These are phyloP conservation scores for Peromyscus melanophrys DNA, from an alignment of 2,797 vertebrate species.

Conservation along the genomic window DNA sequence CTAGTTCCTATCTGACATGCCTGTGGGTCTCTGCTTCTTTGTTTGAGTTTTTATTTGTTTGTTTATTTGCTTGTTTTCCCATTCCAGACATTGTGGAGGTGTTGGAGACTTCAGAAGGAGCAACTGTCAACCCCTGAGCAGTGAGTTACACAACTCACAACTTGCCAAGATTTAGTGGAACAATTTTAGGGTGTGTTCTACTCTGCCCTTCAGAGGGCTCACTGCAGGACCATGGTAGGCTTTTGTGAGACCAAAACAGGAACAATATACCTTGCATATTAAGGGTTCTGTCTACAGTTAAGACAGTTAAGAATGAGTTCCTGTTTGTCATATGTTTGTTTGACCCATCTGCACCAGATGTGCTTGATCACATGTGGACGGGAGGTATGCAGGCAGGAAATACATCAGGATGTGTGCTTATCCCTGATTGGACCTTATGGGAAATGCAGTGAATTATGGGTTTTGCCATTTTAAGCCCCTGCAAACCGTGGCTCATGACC, in stretches of 20 bases:
- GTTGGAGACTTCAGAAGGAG: not conserved
- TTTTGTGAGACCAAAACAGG: not conserved
- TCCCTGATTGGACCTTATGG: not conserved
- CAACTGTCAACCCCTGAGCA: not conserved
- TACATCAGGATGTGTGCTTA: not conserved
- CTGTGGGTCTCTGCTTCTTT: not conserved
- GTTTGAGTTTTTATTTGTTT: not conserved
- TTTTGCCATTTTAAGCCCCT: not conserved
- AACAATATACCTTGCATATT: not conserved
- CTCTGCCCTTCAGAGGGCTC: not conserved
- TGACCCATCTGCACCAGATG: not conserved
- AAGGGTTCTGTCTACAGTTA: not conserved
- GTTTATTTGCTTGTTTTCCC: not conserved
- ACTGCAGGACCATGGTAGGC: not conserved
- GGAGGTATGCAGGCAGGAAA: not conserved
- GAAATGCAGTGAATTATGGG: not conserved
- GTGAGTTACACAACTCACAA: not conserved
- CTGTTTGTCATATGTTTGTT: not conserved
- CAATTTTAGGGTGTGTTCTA: not conserved
- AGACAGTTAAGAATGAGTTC: not conserved
- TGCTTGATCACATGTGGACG: not conserved
- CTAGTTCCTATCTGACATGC: not conserved
- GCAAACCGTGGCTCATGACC: not conserved
- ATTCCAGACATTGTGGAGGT: not conserved
- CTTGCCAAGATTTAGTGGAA: not conserved